A percentile compares a stretch with the other conserved stretches of the same genome.
phyloP scores from a whole-genome alignment of 1,140 invertebrate genomes.

The Saccostrea glomerata region DNA sequence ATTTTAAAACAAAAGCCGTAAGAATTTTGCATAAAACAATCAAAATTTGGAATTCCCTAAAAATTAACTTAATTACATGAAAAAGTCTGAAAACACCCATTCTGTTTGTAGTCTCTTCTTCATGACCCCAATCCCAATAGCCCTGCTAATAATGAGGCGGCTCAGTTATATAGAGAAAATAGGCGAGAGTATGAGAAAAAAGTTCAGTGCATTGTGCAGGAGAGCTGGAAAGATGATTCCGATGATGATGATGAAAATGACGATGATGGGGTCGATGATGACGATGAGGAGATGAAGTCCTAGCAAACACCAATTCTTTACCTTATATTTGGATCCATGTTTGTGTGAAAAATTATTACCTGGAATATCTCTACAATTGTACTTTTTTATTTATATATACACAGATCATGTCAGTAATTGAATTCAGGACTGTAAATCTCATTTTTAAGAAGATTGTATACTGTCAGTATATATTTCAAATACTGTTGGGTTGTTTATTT shows the following conservation, averaged over 20 bases:
- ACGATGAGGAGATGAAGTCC: slow-evolving; percentile 48
- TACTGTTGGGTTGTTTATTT: not conserved
- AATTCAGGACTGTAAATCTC: slow-evolving; percentile 24
- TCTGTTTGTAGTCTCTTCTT: slow-evolving; percentile 78
- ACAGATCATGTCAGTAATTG: slow-evolving; percentile 22
- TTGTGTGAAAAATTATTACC: slow-evolving; percentile 22
- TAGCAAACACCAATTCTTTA: slow-evolving; percentile 37
- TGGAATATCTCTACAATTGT: not conserved
- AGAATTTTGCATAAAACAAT: too few relatives aligned
- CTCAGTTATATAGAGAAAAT: slow-evolving; percentile 79
- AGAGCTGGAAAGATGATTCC: slow-evolving; percentile 78
- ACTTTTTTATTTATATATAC: slow-evolving; percentile 29
- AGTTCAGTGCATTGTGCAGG: slow-evolving; percentile 77
- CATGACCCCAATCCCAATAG: slow-evolving; percentile 80
- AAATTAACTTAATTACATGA: not conserved
- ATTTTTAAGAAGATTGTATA: not conserved
- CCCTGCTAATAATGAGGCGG: slow-evolving; percentile 79
- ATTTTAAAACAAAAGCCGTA: too few relatives aligned
- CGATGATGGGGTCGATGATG: slow-evolving; percentile 60
- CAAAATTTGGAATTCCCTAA: too few relatives aligned
- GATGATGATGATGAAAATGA: slow-evolving; percentile 73
- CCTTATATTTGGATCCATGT: not conserved
- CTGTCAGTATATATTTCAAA: not conserved
- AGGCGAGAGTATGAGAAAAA: slow-evolving; percentile 79
- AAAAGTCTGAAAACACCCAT: slow-evolving; percentile 39